Evolutionary conservation across 1,140 invertebrate species (phyloP).

Genomic region (Odontomachus brunneus): DNA sequence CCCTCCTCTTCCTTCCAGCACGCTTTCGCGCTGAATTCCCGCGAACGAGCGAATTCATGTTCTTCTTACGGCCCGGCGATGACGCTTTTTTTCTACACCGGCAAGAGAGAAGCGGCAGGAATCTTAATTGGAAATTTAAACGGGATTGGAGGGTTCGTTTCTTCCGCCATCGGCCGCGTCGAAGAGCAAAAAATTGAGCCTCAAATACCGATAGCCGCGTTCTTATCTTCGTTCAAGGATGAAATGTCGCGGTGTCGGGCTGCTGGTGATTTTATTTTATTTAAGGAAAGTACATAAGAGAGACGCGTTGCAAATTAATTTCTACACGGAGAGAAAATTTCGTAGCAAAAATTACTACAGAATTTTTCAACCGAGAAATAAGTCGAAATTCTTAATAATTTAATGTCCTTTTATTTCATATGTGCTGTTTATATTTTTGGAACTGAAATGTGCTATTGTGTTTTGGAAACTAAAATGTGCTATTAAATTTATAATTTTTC

Average conservation of each 20-base stretch:
- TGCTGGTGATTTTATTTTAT: background rate
- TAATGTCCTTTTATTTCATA: too few species aligned
- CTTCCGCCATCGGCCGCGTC: conserved; percentile 23
- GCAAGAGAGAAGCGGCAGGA: background rate
- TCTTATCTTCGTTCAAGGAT: conserved; percentile 23
- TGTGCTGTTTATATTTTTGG: too few species aligned
- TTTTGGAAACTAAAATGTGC: too few species aligned
- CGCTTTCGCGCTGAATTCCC: conserved; percentile 27
- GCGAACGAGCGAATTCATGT: conserved; percentile 40
- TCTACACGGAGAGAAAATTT: too few species aligned
- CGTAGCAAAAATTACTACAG: too few species aligned
- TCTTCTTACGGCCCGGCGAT: conserved; percentile 30
- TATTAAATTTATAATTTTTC: too few species aligned
- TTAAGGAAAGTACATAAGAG: too few species aligned
- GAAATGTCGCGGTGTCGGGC: background rate
- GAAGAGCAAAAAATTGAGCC: conserved; percentile 28
- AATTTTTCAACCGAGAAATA: too few species aligned
- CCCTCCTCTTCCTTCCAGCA: background rate
- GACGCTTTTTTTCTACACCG: conserved; percentile 23
- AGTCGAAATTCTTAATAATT: too few species aligned
- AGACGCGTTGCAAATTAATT: too few species aligned
- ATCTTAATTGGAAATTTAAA: conserved; percentile 60
- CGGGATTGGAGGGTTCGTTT: conserved; percentile 15
- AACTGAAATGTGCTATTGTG: too few species aligned
- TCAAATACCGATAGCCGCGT: conserved; percentile 29